Evolutionary conservation across 2,797 vertebrate genomes (phyloP).

Genomic region (Strix occidentalis): DNA sequence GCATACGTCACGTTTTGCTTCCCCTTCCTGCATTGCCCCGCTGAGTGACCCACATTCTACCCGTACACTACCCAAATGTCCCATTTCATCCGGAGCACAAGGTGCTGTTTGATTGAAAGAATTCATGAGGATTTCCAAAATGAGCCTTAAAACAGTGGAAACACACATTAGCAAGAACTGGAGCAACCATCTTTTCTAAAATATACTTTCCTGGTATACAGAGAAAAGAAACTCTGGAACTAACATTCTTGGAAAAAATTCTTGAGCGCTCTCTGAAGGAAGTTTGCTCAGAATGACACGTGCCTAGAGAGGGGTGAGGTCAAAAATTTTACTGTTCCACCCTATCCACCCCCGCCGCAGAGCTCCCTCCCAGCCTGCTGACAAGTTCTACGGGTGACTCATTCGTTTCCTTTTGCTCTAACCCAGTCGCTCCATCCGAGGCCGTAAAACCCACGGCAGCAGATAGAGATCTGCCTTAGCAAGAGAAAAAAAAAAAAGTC

Average conservation of each 20-base stretch:
- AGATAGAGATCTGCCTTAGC: constrained; percentile 31
- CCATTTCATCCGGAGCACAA: not conserved
- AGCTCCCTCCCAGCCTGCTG: constrained; percentile 56
- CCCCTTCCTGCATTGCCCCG: fast-evolving
- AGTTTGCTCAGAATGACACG: constrained; percentile 47
- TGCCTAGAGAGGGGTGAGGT: constrained; percentile 64
- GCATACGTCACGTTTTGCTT: fast-evolving
- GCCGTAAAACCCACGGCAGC: not conserved
- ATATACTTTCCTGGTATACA: fast-evolving
- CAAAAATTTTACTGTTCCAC: constrained; percentile 58
- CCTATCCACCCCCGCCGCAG: constrained; percentile 28
- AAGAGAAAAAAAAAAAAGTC: not conserved
- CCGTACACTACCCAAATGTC: fast-evolving
- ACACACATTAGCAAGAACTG: fast-evolving
- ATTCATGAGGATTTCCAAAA: not conserved
- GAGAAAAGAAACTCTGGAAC: not conserved
- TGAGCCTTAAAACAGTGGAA: fast-evolving
- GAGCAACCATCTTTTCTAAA: not conserved
- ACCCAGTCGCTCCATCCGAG: not conserved
- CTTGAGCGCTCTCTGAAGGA: not conserved
- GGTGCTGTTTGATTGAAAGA: not conserved
- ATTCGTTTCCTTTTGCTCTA: constrained; percentile 66
- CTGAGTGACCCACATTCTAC: not conserved
- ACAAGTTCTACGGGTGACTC: constrained; percentile 71
- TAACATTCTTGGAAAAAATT: not conserved